Evolutionary conservation across 2,888 invertebrate genomes (phyloP).

Genomic region (Epistrophella euchroma): DNA sequence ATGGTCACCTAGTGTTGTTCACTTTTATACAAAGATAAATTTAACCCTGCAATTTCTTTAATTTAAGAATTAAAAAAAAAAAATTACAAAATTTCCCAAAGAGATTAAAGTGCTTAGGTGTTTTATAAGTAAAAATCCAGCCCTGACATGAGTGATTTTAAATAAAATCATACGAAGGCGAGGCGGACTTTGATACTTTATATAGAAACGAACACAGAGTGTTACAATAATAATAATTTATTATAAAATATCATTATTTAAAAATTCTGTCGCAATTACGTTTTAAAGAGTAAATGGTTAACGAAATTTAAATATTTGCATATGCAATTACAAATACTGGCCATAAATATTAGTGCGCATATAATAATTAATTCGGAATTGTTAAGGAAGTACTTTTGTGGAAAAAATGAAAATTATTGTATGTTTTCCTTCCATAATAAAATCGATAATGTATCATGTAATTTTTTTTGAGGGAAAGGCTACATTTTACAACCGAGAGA

Average conservation of each 20-base stretch:
- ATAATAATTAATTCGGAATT: background rate
- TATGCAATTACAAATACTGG: background rate
- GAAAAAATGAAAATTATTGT: background rate
- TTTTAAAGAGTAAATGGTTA: conserved; percentile 3
- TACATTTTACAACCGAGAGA: too few species aligned
- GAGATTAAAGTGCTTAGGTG: too few species aligned
- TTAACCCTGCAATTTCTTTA: too few species aligned
- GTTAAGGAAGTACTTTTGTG: conserved; percentile 6
- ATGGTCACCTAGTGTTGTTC: too few species aligned
- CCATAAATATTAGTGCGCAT: conserved; percentile 1
- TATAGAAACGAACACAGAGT: background rate
- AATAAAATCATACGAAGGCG: conserved; percentile 9
- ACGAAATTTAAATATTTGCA: background rate
- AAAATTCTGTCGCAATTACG: background rate
- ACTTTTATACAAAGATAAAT: too few species aligned
- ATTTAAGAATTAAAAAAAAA: too few species aligned
- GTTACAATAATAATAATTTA: conserved; percentile 2
- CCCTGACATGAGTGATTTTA: background rate
- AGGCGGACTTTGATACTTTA: conserved; percentile 54
- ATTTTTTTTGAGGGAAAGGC: background rate
- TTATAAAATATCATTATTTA: background rate
- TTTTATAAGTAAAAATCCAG: background rate
- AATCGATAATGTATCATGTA: background rate
- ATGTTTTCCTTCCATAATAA: background rate
- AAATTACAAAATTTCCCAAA: too few species aligned